Percentiles rank a stretch among this genome's conserved stretches.
These are phyloP conservation scores for Paramisgurnus dabryanus DNA, from an alignment of 2,113 vertebrate species.

Conservation along the genomic window DNA sequence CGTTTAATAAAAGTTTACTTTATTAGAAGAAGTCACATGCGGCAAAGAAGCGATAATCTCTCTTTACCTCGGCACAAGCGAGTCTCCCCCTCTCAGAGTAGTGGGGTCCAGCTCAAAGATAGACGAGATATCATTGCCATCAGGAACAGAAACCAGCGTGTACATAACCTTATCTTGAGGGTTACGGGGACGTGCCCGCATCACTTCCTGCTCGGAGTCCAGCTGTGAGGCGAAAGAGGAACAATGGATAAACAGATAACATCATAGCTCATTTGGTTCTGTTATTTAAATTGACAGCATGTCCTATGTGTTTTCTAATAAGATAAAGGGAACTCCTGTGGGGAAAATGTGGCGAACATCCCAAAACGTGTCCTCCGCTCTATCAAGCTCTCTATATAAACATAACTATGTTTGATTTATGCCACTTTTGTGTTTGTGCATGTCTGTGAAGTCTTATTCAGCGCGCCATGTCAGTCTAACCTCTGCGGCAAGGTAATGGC, in stretches of 20 bases:
- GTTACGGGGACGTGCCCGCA: constrained; percentile 75
- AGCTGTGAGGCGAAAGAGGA: constrained; percentile 69
- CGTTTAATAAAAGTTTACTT: neutral
- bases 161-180: constrained; percentile 93
- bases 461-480: constrained; percentile 67
- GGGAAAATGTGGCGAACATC: neutral
- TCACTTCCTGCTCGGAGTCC: constrained; percentile 87
- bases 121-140: constrained; percentile 97
- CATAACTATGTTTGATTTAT: constrained; percentile 6
- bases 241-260: neutral
- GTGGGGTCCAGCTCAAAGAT: constrained; percentile 98
- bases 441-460: neutral
- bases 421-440: neutral
- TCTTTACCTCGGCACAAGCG: constrained; percentile 91
- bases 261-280: neutral
- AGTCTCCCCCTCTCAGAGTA: constrained; percentile 94
- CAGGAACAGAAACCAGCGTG: constrained; percentile 92
- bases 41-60: neutral
- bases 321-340: neutral
- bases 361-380: neutral
- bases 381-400: neutral
- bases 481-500: constrained; percentile 97
- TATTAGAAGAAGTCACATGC: neutral
- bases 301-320: neutral
- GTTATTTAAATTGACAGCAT: neutral